A percentile compares a stretch with the other conserved stretches of the same genome.
Evolutionary conservation across 2,113 vertebrate species (phyloP).

Genomic region (Suncus etruscus): DNA sequence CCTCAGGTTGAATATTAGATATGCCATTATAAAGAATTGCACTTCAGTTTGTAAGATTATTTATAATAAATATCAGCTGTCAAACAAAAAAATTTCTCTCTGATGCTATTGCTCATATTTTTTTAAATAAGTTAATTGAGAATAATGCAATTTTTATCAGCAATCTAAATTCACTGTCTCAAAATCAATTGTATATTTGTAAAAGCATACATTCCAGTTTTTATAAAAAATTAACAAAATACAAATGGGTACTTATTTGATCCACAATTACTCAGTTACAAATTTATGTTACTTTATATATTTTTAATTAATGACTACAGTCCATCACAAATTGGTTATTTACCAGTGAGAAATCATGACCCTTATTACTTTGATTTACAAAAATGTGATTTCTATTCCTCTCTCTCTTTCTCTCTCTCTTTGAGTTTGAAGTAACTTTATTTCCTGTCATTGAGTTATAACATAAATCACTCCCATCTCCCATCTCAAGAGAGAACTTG

Average conservation of each 20-base stretch:
- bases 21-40: neutral
- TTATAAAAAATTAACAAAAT: neutral
- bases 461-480: slow-evolving; percentile 35
- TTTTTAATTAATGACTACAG: neutral
- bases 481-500: neutral
- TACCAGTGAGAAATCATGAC: neutral
- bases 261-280: neutral
- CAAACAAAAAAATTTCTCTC: neutral
- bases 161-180: slow-evolving; percentile 16
- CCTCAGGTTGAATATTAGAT: neutral
- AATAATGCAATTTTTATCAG: slow-evolving; percentile 8
- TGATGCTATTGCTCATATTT: neutral
- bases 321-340: neutral
- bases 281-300: neutral
- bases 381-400: neutral
- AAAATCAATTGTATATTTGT: neutral
- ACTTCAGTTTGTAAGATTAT: neutral
- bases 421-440: slow-evolving; percentile 41
- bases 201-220: neutral
- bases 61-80: neutral
- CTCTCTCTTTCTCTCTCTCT: neutral
- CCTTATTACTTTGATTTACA: slow-evolving; percentile 1
- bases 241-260: slow-evolving; percentile 22
- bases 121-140: neutral
- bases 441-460: slow-evolving; percentile 18